phyloP scores from a whole-genome alignment of 2,797 vertebrate genomes.

The Eleutherodactylus coqui region DNA sequence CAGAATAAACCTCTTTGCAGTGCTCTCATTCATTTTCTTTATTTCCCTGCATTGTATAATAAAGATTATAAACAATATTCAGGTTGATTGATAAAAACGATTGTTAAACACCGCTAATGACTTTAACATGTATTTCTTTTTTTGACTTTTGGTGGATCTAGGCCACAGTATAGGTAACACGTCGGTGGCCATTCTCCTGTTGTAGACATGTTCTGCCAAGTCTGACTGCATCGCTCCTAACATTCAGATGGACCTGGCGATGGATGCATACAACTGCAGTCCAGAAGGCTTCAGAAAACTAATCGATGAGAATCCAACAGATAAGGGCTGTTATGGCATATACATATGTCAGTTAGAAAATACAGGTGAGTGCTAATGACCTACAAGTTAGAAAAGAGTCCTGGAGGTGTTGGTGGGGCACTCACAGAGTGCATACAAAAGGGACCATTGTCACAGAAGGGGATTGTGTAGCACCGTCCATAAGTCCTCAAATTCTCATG shows the following conservation, averaged over 20 bases:
- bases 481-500: conserved; percentile 40
- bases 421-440: conserved; percentile 59
- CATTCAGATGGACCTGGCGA: conserved; percentile 16
- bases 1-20: conserved; percentile 14
- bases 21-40: conserved; percentile 35
- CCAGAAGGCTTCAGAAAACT: conserved; percentile 21
- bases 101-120: conserved; percentile 9
- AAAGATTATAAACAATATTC: conserved; percentile 50
- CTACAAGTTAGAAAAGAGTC: conserved; percentile 49
- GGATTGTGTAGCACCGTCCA: conserved; percentile 55
- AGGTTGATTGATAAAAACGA: conserved; percentile 19
- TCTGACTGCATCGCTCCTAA: neutral
- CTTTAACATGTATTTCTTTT: conserved; percentile 40
- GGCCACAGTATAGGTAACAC: conserved; percentile 21
- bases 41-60: conserved; percentile 25
- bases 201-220: neutral
- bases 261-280: conserved; percentile 24
- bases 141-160: conserved; percentile 51
- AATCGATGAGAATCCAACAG: conserved; percentile 4
- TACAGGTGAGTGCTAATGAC: conserved; percentile 22
- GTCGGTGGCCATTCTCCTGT: conserved; percentile 24
- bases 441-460: conserved; percentile 36
- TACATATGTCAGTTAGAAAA: conserved; percentile 42
- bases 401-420: conserved; percentile 45
- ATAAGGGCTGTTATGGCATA: conserved; percentile 20